A percentile compares a stretch with the other conserved stretches of the same genome.
These are phyloP conservation scores for Dryadula phaetusa DNA, from an alignment of 2,888 invertebrate genomes.

Conservation along the genomic window DNA sequence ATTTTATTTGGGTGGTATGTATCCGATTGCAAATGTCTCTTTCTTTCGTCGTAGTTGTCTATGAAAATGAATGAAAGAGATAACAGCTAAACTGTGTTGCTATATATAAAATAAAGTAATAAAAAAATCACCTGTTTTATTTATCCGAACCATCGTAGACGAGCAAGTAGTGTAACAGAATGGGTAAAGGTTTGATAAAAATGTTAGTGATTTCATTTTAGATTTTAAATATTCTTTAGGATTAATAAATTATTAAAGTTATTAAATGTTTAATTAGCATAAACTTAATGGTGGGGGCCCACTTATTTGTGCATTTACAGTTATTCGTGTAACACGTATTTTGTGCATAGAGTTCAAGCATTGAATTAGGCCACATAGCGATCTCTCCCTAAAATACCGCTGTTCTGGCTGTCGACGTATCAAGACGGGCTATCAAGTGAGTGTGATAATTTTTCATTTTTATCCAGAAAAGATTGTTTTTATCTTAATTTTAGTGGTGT, in stretches of 20 bases:
- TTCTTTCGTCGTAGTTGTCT: slow-evolving; percentile 4
- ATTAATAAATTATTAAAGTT: slow-evolving; percentile 50
- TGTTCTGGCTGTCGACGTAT: slow-evolving; percentile 85
- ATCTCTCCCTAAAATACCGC: slow-evolving; percentile 86
- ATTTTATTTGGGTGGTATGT: not conserved
- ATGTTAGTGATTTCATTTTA: slow-evolving; percentile 67
- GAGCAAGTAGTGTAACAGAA: slow-evolving; percentile 63
- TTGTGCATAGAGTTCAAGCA: slow-evolving; percentile 83
- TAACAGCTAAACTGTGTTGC: slow-evolving; percentile 38
- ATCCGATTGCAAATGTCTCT: slow-evolving; percentile 20
- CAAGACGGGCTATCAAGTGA: slow-evolving; percentile 71
- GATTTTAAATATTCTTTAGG: slow-evolving; percentile 48
- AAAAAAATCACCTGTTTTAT: slow-evolving; percentile 43
- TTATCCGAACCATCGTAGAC: slow-evolving; percentile 46
- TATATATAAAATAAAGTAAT: slow-evolving; percentile 40
- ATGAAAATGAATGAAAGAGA: slow-evolving; percentile 27
- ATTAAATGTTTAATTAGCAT: slow-evolving; percentile 52
- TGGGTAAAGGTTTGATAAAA: slow-evolving; percentile 68
- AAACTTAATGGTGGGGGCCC: slow-evolving; percentile 56
- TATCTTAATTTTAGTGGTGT: slow-evolving; percentile 41
- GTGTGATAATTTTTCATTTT: slow-evolving; percentile 62
- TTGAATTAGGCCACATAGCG: slow-evolving; percentile 86
- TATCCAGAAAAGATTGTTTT: slow-evolving; percentile 50
- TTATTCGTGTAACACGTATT: slow-evolving; percentile 84
- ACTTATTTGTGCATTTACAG: slow-evolving; percentile 82